Evolutionary conservation across 1,140 invertebrate genomes (phyloP), one percentile per base, ranked within the genome.

Genomic region (Centruroides sculpturatus): DNA sequence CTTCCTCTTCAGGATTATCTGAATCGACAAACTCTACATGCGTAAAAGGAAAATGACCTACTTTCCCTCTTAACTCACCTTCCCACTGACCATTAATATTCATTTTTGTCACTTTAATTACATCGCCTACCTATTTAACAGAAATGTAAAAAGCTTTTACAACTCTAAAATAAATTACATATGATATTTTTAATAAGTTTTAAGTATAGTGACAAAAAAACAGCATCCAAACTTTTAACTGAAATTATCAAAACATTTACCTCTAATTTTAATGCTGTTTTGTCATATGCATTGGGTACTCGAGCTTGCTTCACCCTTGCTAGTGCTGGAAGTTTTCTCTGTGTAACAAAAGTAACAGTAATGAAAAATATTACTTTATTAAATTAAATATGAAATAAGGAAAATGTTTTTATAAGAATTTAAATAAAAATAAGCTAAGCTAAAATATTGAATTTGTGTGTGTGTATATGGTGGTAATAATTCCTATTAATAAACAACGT

Each of bases 81-180:
- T 97, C 92, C 94, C 94, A 98, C 72, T 96, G 91, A 6, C 94
- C 94, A 77, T 95, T 96, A 68, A 94, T 92, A 75, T 96, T 94
- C 71, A 87, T 97, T 77, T 93, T 92, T 52, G 89, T 93, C 55
- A 98, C 94, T 76, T 85, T 91, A 63, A 98, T 86, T 61, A 93
- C 85, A 71, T 97, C 92, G 35, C 92, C 93, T 66, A 92, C 48
- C 64, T 65, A 34, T 0, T 23, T 23, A 23, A 23, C 23, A 23
- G 23, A 23, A 23, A 23, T 23, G 23, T 8, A 41, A 3, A 41
- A 41, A 41, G 41, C 8, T 41, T 41, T 41, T 41, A 41, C 23
- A 23, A 23, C 2, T 23, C 23, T 23, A 23, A 23, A n/a, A n/a
- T n/a, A n/a, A n/a, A n/a, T n/a, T n/a, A n/a, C n/a, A n/a, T n/a